phyloP scores from a whole-genome alignment of 37 sponge, comb jelly and placozoan genomes.

The Ianthella basta region DNA sequence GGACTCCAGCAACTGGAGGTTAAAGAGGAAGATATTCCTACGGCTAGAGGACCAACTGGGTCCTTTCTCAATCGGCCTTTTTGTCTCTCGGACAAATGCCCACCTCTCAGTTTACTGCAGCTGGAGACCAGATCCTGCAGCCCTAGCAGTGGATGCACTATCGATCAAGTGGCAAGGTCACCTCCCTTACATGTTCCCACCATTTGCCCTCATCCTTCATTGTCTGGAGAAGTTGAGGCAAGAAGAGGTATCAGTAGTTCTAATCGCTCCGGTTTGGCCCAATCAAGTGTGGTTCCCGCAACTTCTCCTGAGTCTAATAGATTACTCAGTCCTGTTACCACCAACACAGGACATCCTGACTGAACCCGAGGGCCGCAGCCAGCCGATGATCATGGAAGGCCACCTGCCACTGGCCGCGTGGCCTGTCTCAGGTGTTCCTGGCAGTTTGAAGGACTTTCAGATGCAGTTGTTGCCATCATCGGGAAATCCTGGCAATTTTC shows the following conservation, averaged over 20 bases:
- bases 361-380: conserved; percentile 4
- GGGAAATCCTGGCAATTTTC: conserved; percentile 32
- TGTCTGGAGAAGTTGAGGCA: conserved; percentile 6
- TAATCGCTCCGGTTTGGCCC: conserved; percentile 36
- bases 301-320: background rate
- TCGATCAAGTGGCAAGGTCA: background rate
- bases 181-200: conserved; percentile 33
- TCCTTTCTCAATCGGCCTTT: background rate
- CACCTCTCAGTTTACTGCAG: conserved; percentile 29
- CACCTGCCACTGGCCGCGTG: conserved; percentile 44
- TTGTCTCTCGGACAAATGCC: background rate
- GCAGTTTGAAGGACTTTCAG: conserved; percentile 29
- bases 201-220: conserved; percentile 4
- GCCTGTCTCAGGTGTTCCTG: conserved; percentile 41
- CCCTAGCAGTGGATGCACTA: conserved; percentile 25
- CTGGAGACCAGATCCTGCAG: conserved; percentile 33
- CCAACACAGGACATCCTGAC: conserved; percentile 10
- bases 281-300: conserved; percentile 41
- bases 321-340: conserved; percentile 32
- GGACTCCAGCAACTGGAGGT: background rate
- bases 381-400: conserved; percentile 37
- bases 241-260: background rate
- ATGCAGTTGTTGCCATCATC: conserved; percentile 23
- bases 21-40: background rate
- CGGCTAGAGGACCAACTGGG: background rate